phyloP scores from a whole-genome alignment of 2,797 vertebrate genomes.

The Malacoctenus gilli region DNA sequence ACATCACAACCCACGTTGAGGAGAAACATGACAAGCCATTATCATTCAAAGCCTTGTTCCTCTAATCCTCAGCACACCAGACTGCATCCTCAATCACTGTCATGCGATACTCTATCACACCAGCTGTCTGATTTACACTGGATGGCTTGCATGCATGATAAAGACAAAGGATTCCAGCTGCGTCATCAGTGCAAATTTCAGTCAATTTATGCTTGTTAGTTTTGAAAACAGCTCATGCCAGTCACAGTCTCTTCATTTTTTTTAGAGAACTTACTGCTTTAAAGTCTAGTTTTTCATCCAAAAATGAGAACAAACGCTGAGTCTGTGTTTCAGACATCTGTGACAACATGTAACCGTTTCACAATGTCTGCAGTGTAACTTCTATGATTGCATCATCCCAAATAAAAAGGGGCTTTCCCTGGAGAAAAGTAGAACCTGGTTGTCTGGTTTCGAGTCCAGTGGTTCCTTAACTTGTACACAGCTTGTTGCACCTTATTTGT shows the following conservation, averaged over 20 bases:
- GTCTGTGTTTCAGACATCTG: neutral
- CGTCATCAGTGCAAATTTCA: too few relatives aligned
- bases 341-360: constrained; percentile 16
- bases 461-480: too few relatives aligned
- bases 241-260: too few relatives aligned
- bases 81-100: constrained; percentile 38
- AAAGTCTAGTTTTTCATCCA: neutral
- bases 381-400: constrained; percentile 19
- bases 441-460: too few relatives aligned
- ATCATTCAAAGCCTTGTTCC: neutral
- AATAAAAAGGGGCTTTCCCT: neutral
- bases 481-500: too few relatives aligned
- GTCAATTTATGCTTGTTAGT: too few relatives aligned
- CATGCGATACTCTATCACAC: constrained; percentile 28
- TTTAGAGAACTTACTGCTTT: too few relatives aligned
- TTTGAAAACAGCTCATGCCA: too few relatives aligned
- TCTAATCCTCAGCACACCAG: constrained; percentile 21
- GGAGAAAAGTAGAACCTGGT: too few relatives aligned
- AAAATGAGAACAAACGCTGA: constrained; percentile 1
- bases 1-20: constrained; percentile 5
- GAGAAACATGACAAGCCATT: constrained; percentile 21
- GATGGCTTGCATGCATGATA: constrained; percentile 3
- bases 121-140: constrained; percentile 17
- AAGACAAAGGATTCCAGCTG: neutral
- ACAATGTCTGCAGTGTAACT: constrained; percentile 15